A percentile compares a stretch with the other conserved stretches of the same genome.
Conservation (phyloP, 2,888 invertebrate genomes). For the Helicoverpa assulta region DNA sequence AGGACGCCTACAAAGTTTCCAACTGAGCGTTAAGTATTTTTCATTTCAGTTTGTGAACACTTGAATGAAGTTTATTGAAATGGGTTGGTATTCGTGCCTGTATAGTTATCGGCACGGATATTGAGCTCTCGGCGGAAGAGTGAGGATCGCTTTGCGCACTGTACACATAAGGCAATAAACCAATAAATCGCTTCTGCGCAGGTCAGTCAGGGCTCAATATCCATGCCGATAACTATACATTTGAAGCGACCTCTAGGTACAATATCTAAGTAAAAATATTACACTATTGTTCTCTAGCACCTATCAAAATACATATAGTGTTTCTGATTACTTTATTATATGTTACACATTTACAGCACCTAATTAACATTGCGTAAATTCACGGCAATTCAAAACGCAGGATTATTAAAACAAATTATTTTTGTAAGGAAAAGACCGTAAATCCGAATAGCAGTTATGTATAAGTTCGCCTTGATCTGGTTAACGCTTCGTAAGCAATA, state of each 20-base stretch:
- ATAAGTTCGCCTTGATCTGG: slow-evolving; percentile 68
- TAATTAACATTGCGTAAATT: slow-evolving; percentile 28
- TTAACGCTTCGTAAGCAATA: slow-evolving; percentile 62
- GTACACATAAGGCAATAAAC: too few species aligned
- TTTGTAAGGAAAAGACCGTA: slow-evolving; percentile 64
- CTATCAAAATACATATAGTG: not conserved
- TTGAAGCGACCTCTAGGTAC: too few species aligned
- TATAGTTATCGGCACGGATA: too few species aligned
- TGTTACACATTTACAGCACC: slow-evolving; percentile 1
- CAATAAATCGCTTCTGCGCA: too few species aligned
- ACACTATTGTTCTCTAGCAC: too few species aligned
- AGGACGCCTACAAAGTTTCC: not conserved
- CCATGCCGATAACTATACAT: too few species aligned
- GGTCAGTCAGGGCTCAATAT: too few species aligned
- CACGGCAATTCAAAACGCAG: not conserved
- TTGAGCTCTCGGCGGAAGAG: too few species aligned
- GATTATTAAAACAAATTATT: slow-evolving; percentile 26
- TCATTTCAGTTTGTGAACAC: not conserved
- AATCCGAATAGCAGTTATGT: slow-evolving; percentile 62
- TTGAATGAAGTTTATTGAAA: too few species aligned
- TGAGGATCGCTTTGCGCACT: too few species aligned
- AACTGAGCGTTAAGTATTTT: not conserved
- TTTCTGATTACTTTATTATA: slow-evolving; percentile 1
- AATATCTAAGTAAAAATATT: too few species aligned
- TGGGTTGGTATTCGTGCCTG: too few species aligned